These are phyloP conservation scores for Montipora capricornis DNA, from an alignment of 64 coral and sea anemone genomes.

Conservation along the genomic window DNA sequence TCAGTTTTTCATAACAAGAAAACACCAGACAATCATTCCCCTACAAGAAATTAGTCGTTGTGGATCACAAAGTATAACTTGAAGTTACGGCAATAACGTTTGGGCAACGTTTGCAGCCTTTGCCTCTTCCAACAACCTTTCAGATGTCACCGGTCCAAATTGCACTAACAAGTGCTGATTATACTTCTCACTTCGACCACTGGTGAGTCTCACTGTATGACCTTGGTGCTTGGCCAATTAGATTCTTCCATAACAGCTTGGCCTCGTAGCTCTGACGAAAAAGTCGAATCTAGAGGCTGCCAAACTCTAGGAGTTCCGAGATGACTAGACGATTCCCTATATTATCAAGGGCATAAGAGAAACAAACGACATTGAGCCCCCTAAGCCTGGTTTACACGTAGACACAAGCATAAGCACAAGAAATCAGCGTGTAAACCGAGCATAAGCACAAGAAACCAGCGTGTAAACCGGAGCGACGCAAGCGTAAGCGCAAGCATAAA, in stretches of 20 bases:
- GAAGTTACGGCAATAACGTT: not conserved
- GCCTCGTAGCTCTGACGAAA: constrained; percentile 10
- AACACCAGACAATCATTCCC: not conserved
- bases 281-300: not conserved
- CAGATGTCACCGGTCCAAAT: not conserved
- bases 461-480: too few species aligned
- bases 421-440: too few species aligned
- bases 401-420: too few species aligned
- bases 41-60: not conserved
- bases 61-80: constrained; percentile 26
- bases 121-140: not conserved
- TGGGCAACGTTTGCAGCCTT: not conserved
- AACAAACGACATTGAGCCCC: not conserved
- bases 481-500: too few species aligned
- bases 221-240: not conserved
- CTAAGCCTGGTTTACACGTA: too few species aligned
- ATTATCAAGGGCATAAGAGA: not conserved
- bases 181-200: constrained; percentile 34
- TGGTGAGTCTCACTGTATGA: constrained; percentile 12
- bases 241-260: not conserved
- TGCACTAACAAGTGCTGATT: not conserved
- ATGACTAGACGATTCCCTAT: not conserved
- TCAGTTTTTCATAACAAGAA: constrained; percentile 22
- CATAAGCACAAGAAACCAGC: too few species aligned
- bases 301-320: not conserved